Evolutionary conservation across 1,140 invertebrate genomes (phyloP), one percentile per base, ranked within the genome.

Genomic region (Maconellicoccus hirsutus): DNA sequence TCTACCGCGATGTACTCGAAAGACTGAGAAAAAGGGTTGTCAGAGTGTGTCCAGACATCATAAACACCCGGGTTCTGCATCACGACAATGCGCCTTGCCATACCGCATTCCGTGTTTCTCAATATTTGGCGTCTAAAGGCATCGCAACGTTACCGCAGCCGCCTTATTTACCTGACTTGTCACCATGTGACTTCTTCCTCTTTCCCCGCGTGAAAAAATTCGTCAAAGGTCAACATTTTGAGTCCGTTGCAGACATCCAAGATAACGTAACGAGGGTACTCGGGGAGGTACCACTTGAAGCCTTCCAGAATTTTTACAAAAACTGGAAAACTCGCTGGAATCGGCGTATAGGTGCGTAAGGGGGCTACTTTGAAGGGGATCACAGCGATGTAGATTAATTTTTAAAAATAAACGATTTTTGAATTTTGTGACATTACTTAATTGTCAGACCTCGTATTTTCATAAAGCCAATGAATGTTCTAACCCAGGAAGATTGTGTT

Each of bases 271-370:
- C 39, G 29, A 63, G 70, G 42, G 42, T 27, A 39, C 66, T 70
- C 10, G 42, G 39, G 63, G 33, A 63, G 4, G 38, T 71, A 66
- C 71, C 71, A 71, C 42, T 71, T 16, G 52, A 75, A 22, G 72
- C 21, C 12, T 73, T 73, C 59, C 69, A 72, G 66, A 25, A 85
- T 85, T 72, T 26, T 63, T 73, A 69, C 38, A 23, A 73, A 16
- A 69, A 69, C 22, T 73, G 70, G 71, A 38, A 72, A 71, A 72
- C 61, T 1, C 59, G 70, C 26, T 73, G 73, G 73, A 69, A 39
- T 10, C 33, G 66, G 23, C 72, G 71, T 70, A 26, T 71, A 59
- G 74, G 86, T 87, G 26, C 86, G 84, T 77, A 87, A 87, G 70
- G 69, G 25, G 29, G 71, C 21, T 71, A 70, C 86, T 86, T 71